Percentiles rank a stretch among this genome's conserved stretches.
These are phyloP conservation scores for Epinotia bilunana DNA, from an alignment of 2,888 invertebrate genomes.

Conservation along the genomic window DNA sequence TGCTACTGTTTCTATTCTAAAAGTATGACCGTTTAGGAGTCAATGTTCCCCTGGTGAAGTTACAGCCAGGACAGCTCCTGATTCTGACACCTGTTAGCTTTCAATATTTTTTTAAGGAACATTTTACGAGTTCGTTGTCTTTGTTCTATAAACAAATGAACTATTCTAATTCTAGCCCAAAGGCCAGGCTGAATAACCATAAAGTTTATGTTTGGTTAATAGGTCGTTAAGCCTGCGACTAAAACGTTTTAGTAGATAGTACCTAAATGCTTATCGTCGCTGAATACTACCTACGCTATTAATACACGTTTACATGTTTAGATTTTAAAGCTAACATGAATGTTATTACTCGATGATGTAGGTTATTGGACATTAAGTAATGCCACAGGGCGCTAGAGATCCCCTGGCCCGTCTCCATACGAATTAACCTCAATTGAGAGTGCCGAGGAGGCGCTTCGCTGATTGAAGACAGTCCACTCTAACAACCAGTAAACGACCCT, in stretches of 20 bases:
- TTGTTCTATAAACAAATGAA: conserved; percentile 69
- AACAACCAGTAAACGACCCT: conserved; percentile 65
- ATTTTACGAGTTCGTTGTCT: conserved; percentile 83
- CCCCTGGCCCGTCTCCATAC: conserved; percentile 78
- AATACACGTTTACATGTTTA: neutral
- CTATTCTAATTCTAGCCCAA: conserved; percentile 58
- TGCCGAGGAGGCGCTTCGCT: conserved; percentile 80
- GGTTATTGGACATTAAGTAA: conserved; percentile 78
- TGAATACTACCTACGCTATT: neutral
- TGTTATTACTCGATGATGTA: conserved; percentile 55
- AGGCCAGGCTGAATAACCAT: conserved; percentile 61
- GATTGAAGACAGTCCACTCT: conserved; percentile 77
- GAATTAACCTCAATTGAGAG: conserved; percentile 84
- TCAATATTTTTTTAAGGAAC: conserved; percentile 61
- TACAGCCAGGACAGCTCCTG: conserved; percentile 2
- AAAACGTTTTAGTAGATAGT: conserved; percentile 30
- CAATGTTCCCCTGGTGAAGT: conserved; percentile 1
- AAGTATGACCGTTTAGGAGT: neutral
- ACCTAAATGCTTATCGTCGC: conserved; percentile 20
- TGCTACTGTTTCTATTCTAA: too few species aligned
- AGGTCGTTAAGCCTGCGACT: conserved; percentile 59
- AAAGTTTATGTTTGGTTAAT: conserved; percentile 62
- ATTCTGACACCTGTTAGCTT: conserved; percentile 53
- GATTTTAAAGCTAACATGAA: conserved; percentile 14
- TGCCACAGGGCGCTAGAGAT: conserved; percentile 79